A percentile compares a stretch with the other conserved stretches of the same genome.
phyloP scores from a whole-genome alignment of 2,113 vertebrate species.

The Forbesichthys agassizii region DNA sequence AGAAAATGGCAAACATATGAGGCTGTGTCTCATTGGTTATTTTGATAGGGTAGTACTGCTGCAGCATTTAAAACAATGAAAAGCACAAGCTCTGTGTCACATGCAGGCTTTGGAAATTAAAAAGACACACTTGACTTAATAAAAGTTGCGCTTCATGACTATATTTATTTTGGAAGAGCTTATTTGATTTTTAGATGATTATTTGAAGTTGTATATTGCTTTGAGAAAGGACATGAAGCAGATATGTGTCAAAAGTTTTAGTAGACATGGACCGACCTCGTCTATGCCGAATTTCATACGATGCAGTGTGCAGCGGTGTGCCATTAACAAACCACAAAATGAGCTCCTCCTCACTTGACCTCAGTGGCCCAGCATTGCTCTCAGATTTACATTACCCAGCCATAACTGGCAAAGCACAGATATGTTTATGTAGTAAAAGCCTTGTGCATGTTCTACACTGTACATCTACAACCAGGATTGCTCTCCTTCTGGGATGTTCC shows the following conservation, averaged over 20 bases:
- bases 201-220: slow-evolving; percentile 14
- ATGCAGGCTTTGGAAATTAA: background rate
- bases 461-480: slow-evolving; percentile 42
- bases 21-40: too few species aligned
- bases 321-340: slow-evolving; percentile 35
- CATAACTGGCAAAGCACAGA: slow-evolving; percentile 48
- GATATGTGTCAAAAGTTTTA: slow-evolving; percentile 29
- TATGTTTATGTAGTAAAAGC: slow-evolving; percentile 45
- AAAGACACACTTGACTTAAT: background rate
- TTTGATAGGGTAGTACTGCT: too few species aligned
- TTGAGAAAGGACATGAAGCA: slow-evolving; percentile 35
- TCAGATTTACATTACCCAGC: slow-evolving; percentile 8
- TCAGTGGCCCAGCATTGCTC: slow-evolving; percentile 6
- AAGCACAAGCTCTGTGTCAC: background rate
- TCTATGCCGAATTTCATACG: slow-evolving; percentile 44
- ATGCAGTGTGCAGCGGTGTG: slow-evolving; percentile 21
- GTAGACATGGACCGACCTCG: slow-evolving; percentile 41
- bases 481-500: background rate
- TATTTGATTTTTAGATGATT: slow-evolving; percentile 3
- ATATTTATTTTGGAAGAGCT: background rate
- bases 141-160: background rate
- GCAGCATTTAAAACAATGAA: too few species aligned
- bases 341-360: slow-evolving; percentile 22
- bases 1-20: too few species aligned
- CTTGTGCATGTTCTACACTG: slow-evolving; percentile 27